Percentiles rank a stretch among this genome's conserved stretches.
phyloP scores from a whole-genome alignment of 2,888 invertebrate genomes.

The Phortica okadai region DNA sequence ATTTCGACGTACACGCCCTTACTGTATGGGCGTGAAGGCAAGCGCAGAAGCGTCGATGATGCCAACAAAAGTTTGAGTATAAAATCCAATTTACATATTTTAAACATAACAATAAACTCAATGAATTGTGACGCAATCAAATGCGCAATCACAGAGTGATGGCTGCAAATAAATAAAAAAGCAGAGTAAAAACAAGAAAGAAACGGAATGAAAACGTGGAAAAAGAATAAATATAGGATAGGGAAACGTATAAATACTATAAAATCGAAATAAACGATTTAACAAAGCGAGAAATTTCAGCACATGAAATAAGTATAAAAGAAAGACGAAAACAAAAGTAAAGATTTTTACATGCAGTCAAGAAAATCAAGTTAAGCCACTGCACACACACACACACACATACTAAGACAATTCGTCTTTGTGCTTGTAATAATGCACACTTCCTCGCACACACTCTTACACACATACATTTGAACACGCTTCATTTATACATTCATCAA shows the following conservation, averaged over 20 bases:
- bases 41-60: neutral
- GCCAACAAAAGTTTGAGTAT: conserved; percentile 45
- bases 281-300: conserved; percentile 19
- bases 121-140: conserved; percentile 62
- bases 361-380: conserved; percentile 22
- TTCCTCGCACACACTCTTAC: neutral
- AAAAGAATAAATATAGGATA: conserved; percentile 16
- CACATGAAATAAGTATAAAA: conserved; percentile 1
- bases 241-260: neutral
- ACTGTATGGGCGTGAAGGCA: conserved; percentile 3
- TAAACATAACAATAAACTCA: conserved; percentile 66
- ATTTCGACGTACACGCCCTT: neutral
- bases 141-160: conserved; percentile 26
- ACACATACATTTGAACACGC: conserved; percentile 43
- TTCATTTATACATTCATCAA: conserved; percentile 74
- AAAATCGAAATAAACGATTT: conserved; percentile 28
- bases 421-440: neutral
- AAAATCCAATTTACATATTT: conserved; percentile 69
- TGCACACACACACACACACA: conserved; percentile 5
- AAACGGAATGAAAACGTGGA: neutral
- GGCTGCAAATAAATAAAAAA: conserved; percentile 16
- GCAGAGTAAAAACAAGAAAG: conserved; percentile 19
- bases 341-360: conserved; percentile 10
- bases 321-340: neutral
- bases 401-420: neutral